A percentile compares a stretch with the other conserved stretches of the same genome.
Evolutionary conservation across 2,888 invertebrate genomes (phyloP).

Genomic region (Aethes cnicana): DNA sequence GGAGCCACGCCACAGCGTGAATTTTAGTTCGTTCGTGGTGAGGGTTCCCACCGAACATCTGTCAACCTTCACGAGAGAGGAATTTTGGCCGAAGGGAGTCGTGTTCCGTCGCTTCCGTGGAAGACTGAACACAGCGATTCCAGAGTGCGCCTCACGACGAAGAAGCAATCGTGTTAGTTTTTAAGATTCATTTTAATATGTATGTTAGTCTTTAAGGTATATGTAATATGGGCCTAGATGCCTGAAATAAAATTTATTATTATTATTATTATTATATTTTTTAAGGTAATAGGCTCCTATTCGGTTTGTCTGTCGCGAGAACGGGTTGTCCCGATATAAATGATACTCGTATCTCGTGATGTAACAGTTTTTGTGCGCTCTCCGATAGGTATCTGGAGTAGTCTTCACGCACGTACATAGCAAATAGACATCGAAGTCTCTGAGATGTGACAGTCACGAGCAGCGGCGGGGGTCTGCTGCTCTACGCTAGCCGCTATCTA

Average conservation of each 20-base stretch:
- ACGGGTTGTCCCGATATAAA: slow-evolving; percentile 3
- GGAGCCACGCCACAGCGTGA: no score
- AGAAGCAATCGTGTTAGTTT: no score
- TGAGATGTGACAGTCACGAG: slow-evolving; percentile 61
- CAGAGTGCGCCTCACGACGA: no score
- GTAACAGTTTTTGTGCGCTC: slow-evolving; percentile 25
- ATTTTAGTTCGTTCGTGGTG: no score
- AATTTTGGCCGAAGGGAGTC: no score
- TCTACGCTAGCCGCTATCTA: background rate
- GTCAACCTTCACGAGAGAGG: no score
- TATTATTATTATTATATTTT: background rate
- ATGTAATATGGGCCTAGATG: no score
- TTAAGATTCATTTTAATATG: no score
- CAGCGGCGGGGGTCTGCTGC: slow-evolving; percentile 40
- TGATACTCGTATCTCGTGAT: slow-evolving; percentile 28
- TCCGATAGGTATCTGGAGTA: slow-evolving; percentile 36
- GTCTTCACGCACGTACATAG: slow-evolving; percentile 68
- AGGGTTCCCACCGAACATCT: no score
- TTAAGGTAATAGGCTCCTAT: background rate
- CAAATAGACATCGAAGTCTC: slow-evolving; percentile 64
- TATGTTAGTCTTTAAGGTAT: no score
- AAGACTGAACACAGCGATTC: no score
- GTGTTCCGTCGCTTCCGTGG: no score
- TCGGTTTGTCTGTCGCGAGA: background rate
- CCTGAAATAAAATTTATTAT: background rate